These are phyloP conservation scores for Spisula solida DNA, from an alignment of 2,888 invertebrate genomes.

Conservation along the genomic window DNA sequence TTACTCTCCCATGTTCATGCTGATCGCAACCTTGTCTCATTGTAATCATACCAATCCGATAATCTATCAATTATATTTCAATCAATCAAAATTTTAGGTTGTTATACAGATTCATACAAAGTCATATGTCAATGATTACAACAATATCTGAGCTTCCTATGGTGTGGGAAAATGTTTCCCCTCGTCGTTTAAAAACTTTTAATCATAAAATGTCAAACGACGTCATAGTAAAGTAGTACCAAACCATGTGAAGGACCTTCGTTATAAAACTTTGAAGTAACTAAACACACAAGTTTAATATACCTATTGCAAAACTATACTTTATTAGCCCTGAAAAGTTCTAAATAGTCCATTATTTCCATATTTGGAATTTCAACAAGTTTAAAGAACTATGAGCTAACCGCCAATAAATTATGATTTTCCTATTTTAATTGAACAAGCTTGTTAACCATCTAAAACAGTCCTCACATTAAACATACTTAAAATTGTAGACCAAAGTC, in stretches of 20 bases:
- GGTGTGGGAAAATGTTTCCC: not conserved
- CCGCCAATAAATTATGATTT: not conserved
- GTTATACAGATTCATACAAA: not conserved
- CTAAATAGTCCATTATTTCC: no score
- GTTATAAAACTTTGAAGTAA: no score
- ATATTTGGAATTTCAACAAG: no score
- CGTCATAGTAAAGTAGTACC: not conserved
- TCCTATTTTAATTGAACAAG: not conserved
- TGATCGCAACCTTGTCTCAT: not conserved
- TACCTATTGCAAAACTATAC: no score
- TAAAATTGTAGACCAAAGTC: conserved; percentile 1
- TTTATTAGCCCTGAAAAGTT: no score
- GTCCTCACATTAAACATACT: not conserved
- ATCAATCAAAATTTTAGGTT: not conserved
- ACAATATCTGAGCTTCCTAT: not conserved
- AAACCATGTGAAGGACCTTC: no score
- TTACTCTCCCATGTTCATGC: not conserved
- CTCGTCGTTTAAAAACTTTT: not conserved
- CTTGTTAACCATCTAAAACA: not conserved
- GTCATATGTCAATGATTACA: not conserved
- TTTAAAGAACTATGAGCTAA: not conserved
- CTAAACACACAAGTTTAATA: no score
- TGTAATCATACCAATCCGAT: conserved; percentile 17
- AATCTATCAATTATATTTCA: conserved; percentile 21
- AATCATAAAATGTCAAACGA: conserved; percentile 10